A percentile compares a stretch with the other conserved stretches of the same genome.
These are phyloP conservation scores for Bothrops jararaca DNA, from an alignment of 2,113 vertebrate genomes.

Conservation along the genomic window DNA sequence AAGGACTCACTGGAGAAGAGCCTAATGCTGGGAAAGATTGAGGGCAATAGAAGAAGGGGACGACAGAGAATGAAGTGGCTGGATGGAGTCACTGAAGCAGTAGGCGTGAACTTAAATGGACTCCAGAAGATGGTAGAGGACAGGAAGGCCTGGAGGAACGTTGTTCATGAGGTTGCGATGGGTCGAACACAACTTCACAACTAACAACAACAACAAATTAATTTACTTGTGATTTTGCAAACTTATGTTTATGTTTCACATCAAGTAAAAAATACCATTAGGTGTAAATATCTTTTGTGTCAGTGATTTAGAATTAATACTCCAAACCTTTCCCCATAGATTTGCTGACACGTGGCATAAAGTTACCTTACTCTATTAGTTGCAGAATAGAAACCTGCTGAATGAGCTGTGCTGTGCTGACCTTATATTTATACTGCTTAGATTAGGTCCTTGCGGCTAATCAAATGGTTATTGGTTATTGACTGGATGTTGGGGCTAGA, in stretches of 20 bases:
- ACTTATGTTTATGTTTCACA: conserved; percentile 41
- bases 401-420: conserved; percentile 7
- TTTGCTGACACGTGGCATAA: conserved; percentile 47
- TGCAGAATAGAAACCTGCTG: conserved; percentile 39
- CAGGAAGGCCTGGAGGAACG: too few relatives aligned
- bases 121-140: too few relatives aligned
- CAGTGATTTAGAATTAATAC: conserved; percentile 45
- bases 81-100: too few relatives aligned
- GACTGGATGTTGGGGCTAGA: conserved; percentile 1
- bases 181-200: too few relatives aligned
- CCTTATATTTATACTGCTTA: conserved; percentile 36
- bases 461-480: conserved; percentile 37
- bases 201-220: not conserved
- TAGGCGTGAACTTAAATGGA: too few relatives aligned
- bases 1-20: too few relatives aligned
- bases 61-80: too few relatives aligned
- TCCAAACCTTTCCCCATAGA: conserved; percentile 20
- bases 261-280: conserved; percentile 38
- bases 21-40: too few relatives aligned
- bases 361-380: conserved; percentile 10
- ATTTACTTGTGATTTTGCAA: conserved; percentile 53
- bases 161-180: too few relatives aligned
- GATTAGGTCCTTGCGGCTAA: conserved; percentile 40
- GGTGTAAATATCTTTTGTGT: conserved; percentile 34
- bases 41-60: too few relatives aligned